Conservation (phyloP, 2,797 vertebrate genomes). For the Triplophysa yarkandensis region DNA sequence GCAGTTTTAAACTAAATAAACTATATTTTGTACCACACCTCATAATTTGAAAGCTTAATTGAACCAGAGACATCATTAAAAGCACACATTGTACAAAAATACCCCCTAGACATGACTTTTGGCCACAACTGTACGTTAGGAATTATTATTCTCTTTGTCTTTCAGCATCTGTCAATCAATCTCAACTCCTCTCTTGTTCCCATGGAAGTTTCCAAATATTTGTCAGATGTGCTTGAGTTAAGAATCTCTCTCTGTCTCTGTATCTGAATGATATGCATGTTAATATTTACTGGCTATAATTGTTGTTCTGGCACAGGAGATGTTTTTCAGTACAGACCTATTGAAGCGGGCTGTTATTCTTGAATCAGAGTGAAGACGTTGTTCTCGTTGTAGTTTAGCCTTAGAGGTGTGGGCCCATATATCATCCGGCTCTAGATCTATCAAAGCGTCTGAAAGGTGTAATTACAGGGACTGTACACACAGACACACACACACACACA, state of each 20-base stretch:
- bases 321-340: constrained; percentile 19
- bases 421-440: constrained; percentile 63
- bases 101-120: neutral
- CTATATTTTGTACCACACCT: neutral
- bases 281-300: constrained; percentile 23
- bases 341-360: constrained; percentile 1
- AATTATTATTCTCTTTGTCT: neutral
- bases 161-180: neutral
- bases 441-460: constrained; percentile 65
- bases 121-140: neutral
- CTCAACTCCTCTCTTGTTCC: constrained; percentile 4
- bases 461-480: constrained; percentile 64
- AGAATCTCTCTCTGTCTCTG: constrained; percentile 2
- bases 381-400: constrained; percentile 48
- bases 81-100: neutral
- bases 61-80: neutral
- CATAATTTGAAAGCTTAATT: neutral
- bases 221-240: neutral
- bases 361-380: constrained; percentile 23
- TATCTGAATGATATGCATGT: constrained; percentile 4
- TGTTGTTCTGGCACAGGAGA: constrained; percentile 20
- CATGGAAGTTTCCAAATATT: constrained; percentile 17
- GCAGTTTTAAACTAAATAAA: too few relatives aligned
- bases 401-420: constrained; percentile 57
- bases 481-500: constrained; percentile 46